A percentile compares a stretch with the other conserved stretches of the same genome.
Evolutionary conservation across 2,113 vertebrate species (phyloP).

Genomic region (Sinosuthora webbiana): DNA sequence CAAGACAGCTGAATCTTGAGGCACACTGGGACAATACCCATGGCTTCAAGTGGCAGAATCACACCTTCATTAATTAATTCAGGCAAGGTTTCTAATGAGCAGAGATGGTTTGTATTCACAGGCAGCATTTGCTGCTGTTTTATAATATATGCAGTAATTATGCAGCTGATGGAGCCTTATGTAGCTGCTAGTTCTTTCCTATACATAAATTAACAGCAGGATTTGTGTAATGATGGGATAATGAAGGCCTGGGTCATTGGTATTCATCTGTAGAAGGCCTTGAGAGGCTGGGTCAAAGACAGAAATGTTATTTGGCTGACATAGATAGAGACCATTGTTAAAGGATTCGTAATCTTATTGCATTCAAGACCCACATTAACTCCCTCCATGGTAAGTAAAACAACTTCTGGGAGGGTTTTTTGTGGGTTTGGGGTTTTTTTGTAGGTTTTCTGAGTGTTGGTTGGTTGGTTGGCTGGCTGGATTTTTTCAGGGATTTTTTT

Average conservation of each 20-base stretch:
- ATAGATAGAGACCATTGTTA: not conserved
- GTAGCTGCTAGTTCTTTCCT: slow-evolving; percentile 54
- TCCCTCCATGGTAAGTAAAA: not conserved
- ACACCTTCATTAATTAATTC: slow-evolving; percentile 19
- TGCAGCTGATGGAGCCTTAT: slow-evolving; percentile 59
- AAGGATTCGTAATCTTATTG: not conserved
- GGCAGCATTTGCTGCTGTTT: slow-evolving; percentile 27
- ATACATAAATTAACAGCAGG: slow-evolving; percentile 67
- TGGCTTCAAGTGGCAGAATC: not conserved
- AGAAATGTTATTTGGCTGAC: slow-evolving; percentile 31
- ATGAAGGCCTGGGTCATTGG: slow-evolving; percentile 61
- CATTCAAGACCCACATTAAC: not conserved
- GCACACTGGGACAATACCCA: not conserved
- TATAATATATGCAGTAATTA: slow-evolving; percentile 71
- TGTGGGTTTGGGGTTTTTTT: not conserved
- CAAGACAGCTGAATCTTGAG: not conserved
- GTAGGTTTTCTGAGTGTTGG: not conserved
- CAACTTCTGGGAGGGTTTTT: not conserved
- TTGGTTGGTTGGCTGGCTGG: not conserved
- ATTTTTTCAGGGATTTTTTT: not conserved
- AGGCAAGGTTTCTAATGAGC: slow-evolving; percentile 25
- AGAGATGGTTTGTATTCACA: slow-evolving; percentile 52
- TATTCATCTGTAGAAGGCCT: slow-evolving; percentile 51
- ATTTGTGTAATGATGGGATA: slow-evolving; percentile 70
- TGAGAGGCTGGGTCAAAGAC: slow-evolving; percentile 44